Evolutionary conservation across 2,888 invertebrate species (phyloP).

Genomic region (Dinocampus coccinellae): DNA sequence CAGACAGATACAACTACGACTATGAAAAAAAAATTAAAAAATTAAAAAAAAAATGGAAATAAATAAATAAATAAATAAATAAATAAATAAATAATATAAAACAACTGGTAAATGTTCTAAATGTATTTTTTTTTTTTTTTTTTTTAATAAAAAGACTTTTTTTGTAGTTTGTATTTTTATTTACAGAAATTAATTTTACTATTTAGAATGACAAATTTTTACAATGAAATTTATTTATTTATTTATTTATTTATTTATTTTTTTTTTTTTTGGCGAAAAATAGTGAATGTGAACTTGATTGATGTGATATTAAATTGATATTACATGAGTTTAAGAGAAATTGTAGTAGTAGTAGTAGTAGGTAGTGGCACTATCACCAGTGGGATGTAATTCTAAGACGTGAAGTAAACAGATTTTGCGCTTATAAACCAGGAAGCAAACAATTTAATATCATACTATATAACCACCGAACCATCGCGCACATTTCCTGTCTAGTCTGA

Average conservation of each 20-base stretch:
- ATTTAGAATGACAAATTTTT: too few relatives aligned
- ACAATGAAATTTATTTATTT: too few relatives aligned
- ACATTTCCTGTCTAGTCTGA: background rate
- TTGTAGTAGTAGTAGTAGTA: background rate
- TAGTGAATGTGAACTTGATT: background rate
- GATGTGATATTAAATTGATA: conserved; percentile 31
- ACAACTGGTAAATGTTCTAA: conserved; percentile 8
- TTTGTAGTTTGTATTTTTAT: background rate
- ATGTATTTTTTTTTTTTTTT: background rate
- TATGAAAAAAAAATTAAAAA: background rate
- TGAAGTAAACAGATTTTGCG: conserved; percentile 1
- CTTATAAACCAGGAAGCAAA: conserved; percentile 34
- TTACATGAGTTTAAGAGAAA: conserved; percentile 26
- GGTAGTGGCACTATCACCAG: too few relatives aligned
- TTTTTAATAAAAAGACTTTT: too few relatives aligned
- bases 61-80: background rate
- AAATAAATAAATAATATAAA: background rate
- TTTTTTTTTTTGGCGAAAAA: background rate
- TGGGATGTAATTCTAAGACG: conserved; percentile 14
- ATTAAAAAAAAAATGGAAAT: background rate
- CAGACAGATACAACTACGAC: background rate
- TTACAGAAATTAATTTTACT: background rate
- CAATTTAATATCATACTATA: too few relatives aligned
- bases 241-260: background rate
- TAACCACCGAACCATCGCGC: background rate